phyloP scores from a whole-genome alignment of 2,113 vertebrate genomes.

The Oryzias javanicus region DNA sequence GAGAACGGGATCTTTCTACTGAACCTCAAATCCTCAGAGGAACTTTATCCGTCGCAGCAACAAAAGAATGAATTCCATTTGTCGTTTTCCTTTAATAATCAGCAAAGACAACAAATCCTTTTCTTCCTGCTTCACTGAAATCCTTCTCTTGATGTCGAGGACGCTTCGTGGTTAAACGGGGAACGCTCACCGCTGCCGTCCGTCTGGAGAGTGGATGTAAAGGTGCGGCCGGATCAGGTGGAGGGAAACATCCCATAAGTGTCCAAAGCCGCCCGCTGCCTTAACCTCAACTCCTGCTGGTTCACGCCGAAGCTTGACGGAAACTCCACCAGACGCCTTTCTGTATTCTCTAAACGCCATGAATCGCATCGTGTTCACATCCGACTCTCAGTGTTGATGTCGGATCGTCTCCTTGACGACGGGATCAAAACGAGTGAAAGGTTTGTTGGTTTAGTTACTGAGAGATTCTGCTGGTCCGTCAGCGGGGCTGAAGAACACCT shows the following conservation, averaged over 20 bases:
- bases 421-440: constrained; percentile 11
- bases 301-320: constrained; percentile 21
- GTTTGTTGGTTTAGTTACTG: constrained; percentile 14
- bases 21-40: background rate
- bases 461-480: constrained; percentile 34
- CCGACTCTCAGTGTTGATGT: background rate
- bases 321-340: no score
- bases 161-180: no score
- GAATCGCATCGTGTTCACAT: no score
- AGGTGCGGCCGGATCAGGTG: constrained; percentile 12
- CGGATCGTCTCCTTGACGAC: constrained; percentile 9
- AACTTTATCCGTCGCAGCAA: background rate
- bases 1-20: background rate
- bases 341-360: no score
- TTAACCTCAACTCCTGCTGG: constrained; percentile 41
- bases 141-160: no score
- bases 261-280: constrained; percentile 46
- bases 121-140: no score
- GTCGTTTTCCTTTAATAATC: no score
- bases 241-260: constrained; percentile 4
- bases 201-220: background rate
- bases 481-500: constrained; percentile 1
- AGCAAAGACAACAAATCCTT: no score
- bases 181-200: no score
- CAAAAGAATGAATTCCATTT: no score